These are phyloP conservation scores for Luffia ferchaultella DNA, from an alignment of 2,888 invertebrate species.

Conservation along the genomic window DNA sequence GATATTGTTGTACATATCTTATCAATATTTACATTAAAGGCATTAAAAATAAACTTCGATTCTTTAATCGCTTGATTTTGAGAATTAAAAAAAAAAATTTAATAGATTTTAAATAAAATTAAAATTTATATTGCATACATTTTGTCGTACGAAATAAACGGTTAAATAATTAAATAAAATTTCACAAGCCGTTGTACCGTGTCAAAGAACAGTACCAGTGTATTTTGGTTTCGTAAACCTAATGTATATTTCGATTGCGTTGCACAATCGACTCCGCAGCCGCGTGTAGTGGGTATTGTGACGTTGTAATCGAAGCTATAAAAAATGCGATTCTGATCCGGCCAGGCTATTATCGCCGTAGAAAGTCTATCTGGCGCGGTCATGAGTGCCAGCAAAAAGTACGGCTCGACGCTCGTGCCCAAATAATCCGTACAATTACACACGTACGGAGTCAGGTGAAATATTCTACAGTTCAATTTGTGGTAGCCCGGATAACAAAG, in stretches of 20 bases:
- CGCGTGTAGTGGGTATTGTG: not conserved
- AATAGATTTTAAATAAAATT: no score
- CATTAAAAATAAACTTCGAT: no score
- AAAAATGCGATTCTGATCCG: not conserved
- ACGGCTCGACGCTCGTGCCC: conserved; percentile 40
- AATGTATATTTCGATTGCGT: not conserved
- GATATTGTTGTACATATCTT: no score
- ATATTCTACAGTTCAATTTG: conserved; percentile 54
- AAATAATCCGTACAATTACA: conserved; percentile 59
- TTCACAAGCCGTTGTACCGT: not conserved
- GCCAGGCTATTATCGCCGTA: conserved; percentile 21
- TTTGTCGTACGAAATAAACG: no score
- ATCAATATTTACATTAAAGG: no score
- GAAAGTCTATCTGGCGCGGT: conserved; percentile 45
- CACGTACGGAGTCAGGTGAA: conserved; percentile 54
- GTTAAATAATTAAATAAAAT: not conserved
- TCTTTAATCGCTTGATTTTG: no score
- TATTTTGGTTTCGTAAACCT: not conserved
- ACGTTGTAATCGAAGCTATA: not conserved
- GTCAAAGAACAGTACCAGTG: not conserved
- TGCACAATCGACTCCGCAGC: not conserved
- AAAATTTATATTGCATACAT: no score
- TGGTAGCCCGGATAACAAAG: conserved; percentile 29
- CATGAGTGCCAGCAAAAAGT: conserved; percentile 35
- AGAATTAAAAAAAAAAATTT: no score